phyloP scores from a whole-genome alignment of 35 echinoderm and acorn worm species.

The Chiridota heheva region DNA sequence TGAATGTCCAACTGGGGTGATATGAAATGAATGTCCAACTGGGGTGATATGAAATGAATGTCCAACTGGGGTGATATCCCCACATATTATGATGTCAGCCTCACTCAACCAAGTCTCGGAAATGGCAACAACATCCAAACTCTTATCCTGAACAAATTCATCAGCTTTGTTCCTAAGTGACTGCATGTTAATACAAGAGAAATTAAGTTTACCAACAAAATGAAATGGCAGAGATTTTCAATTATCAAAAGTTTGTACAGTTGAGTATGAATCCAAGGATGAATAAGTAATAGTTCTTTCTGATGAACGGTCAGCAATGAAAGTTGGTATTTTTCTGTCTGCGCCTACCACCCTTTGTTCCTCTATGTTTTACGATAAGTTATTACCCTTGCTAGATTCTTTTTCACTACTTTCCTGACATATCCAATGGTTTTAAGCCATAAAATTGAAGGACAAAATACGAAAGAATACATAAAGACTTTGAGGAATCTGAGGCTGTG shows the following conservation, averaged over 20 bases:
- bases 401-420: no score
- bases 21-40: no score
- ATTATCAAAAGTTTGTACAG: neutral
- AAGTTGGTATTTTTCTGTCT: constrained; percentile 9
- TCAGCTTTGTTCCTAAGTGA: constrained; percentile 2
- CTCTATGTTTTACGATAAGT: no score
- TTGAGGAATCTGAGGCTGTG: no score
- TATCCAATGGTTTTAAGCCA: no score
- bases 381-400: no score
- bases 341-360: neutral
- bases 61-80: constrained; percentile 5
- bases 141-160: constrained; percentile 1
- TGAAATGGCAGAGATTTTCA: neutral
- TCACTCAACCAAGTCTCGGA: constrained; percentile 7
- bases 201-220: neutral
- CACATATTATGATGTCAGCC: neutral
- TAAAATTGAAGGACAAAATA: no score
- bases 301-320: neutral
- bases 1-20: no score
- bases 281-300: neutral
- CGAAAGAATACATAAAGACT: no score
- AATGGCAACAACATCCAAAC: constrained; percentile 11
- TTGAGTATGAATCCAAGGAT: no score
- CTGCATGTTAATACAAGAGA: constrained; percentile 3
- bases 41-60: no score